Percentiles rank a stretch among this genome's conserved stretches.
phyloP scores from a whole-genome alignment of 2,888 invertebrate species.

The Platycheirus albimanus region DNA sequence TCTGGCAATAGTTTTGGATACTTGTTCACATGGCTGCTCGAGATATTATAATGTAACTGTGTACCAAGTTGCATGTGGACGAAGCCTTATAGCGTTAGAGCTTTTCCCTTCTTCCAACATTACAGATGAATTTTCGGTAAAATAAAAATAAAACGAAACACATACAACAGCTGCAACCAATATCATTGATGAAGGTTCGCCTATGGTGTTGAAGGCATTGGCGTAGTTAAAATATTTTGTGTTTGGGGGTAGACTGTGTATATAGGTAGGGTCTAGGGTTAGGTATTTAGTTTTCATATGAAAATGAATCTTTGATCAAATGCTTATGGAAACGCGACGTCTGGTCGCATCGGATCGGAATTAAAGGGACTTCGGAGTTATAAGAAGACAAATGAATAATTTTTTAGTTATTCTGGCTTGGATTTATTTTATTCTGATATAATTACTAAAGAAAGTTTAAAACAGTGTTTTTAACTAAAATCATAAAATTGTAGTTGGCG shows the following conservation, averaged over 20 bases:
- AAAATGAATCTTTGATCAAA: too few species aligned
- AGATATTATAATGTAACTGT: conserved; percentile 72
- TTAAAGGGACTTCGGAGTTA: too few species aligned
- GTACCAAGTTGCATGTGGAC: conserved; percentile 64
- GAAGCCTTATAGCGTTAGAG: conserved; percentile 32
- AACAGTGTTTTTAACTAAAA: too few species aligned
- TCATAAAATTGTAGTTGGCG: too few species aligned
- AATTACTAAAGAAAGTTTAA: too few species aligned
- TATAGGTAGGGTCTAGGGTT: too few species aligned
- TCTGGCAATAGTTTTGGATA: conserved; percentile 59
- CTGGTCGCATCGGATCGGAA: too few species aligned
- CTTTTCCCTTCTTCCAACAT: conserved; percentile 55
- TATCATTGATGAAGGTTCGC: conserved; percentile 27
- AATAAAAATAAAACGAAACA: conserved; percentile 14
- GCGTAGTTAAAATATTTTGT: conserved; percentile 10
- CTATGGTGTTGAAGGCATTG: conserved; percentile 8
- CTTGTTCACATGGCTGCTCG: conserved; percentile 71
- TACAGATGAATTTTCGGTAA: conserved; percentile 62
- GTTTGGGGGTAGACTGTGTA: background rate
- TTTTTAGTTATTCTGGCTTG: too few species aligned
- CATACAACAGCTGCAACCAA: conserved; percentile 61
- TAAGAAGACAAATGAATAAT: too few species aligned
- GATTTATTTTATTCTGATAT: too few species aligned
- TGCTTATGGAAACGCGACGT: too few species aligned
- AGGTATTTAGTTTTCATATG: too few species aligned